Conservation (phyloP, 2,797 vertebrate genomes). For the Enteromius mattozi region DNA sequence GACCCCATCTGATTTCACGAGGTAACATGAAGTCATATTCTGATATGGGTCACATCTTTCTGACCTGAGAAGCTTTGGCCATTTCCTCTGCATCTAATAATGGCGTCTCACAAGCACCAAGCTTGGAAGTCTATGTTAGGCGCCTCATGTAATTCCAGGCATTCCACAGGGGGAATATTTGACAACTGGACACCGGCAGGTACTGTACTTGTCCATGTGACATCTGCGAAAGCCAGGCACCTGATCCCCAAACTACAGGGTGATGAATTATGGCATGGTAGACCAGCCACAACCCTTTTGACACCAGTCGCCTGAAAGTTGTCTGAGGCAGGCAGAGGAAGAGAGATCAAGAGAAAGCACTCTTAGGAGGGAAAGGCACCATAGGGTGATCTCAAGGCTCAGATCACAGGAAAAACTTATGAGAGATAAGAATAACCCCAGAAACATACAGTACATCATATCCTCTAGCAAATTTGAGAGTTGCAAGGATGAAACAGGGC, state of each 20-base stretch:
- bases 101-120: conserved; percentile 45
- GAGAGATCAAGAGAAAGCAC: conserved; percentile 41
- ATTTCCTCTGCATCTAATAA: conserved; percentile 48
- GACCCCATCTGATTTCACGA: not conserved
- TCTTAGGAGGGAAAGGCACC: conserved; percentile 32
- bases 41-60: conserved; percentile 24
- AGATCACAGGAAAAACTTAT: conserved; percentile 68
- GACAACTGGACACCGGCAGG: conserved; percentile 48
- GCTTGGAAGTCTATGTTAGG: conserved; percentile 41
- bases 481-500: conserved; percentile 65
- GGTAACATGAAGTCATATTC: conserved; percentile 19
- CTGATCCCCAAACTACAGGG: conserved; percentile 37
- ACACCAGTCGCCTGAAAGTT: conserved; percentile 49
- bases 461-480: conserved; percentile 55
- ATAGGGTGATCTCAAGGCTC: conserved; percentile 21
- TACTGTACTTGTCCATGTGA: conserved; percentile 64
- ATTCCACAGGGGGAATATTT: conserved; percentile 58
- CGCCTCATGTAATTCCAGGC: conserved; percentile 52
- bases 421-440: conserved; percentile 78
- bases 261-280: conserved; percentile 55
- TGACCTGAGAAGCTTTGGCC: conserved; percentile 22
- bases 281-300: conserved; percentile 43
- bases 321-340: conserved; percentile 31
- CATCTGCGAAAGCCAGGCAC: conserved; percentile 29
- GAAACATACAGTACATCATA: conserved; percentile 74